Evolutionary conservation across 2,113 vertebrate species (phyloP).

Genomic region (Spheniscus mendiculus): DNA sequence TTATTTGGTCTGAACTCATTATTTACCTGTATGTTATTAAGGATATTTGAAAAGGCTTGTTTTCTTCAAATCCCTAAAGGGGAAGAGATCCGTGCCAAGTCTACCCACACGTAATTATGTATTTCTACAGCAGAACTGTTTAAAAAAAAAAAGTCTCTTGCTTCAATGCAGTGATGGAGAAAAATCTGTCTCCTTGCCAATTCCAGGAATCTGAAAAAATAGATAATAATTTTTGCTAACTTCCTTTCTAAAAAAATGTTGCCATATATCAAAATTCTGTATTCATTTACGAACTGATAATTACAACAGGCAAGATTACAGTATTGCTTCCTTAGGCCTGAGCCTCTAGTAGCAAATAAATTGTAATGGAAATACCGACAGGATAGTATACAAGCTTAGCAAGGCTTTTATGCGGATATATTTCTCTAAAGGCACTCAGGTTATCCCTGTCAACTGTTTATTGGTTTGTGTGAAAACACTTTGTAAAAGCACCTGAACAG

Average conservation of each 20-base stretch:
- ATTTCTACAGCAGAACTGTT: constrained; percentile 1
- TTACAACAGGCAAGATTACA: not conserved
- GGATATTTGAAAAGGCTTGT: constrained; percentile 51
- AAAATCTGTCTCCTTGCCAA: not conserved
- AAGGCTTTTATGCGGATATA: not conserved
- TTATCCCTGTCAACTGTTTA: not conserved
- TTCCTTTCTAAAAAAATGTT: not conserved
- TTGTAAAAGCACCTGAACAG: not conserved
- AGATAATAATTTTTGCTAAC: not conserved
- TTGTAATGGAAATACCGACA: not conserved
- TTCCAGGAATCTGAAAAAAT: not conserved
- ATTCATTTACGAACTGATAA: not conserved
- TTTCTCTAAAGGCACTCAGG: not conserved
- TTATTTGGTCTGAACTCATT: constrained; percentile 50
- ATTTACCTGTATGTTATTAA: constrained; percentile 64
- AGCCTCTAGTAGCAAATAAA: not conserved
- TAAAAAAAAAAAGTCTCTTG: not conserved
- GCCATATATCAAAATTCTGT: not conserved
- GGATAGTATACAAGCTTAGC: not conserved
- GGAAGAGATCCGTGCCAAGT: constrained; percentile 18
- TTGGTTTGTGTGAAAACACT: not conserved
- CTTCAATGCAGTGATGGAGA: not conserved
- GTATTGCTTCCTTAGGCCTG: not conserved
- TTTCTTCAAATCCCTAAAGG: constrained; percentile 51
- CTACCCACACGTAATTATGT: constrained; percentile 61